A percentile compares a stretch with the other conserved stretches of the same genome.
Evolutionary conservation across 2,888 invertebrate genomes (phyloP).

Genomic region (Hypomecis atomaria): DNA sequence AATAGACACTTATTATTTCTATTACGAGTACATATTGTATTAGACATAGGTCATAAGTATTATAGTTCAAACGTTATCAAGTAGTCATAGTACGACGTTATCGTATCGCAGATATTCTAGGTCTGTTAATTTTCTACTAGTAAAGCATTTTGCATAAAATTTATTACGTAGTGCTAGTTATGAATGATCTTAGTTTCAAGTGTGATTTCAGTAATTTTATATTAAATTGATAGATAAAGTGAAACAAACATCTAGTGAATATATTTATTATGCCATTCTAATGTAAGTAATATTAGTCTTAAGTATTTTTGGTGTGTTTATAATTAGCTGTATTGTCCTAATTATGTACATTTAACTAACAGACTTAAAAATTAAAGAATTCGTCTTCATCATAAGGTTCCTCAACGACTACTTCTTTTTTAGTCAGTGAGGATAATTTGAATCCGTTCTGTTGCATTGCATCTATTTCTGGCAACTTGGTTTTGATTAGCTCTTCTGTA

Average conservation of each 20-base stretch:
- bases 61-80: slow-evolving; percentile 14
- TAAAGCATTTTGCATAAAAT: not conserved
- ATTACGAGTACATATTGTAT: not conserved
- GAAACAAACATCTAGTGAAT: not conserved
- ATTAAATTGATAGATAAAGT: not conserved
- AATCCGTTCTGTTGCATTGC: slow-evolving; percentile 80
- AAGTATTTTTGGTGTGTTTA: not conserved
- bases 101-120: not conserved
- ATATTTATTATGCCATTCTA: not conserved
- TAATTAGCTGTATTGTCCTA: not conserved
- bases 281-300: not conserved
- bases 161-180: too few species aligned
- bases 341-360: not conserved
- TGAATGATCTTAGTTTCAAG: too few species aligned
- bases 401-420: slow-evolving; percentile 45
- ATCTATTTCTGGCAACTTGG: slow-evolving; percentile 88
- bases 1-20: not conserved
- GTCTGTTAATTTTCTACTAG: not conserved
- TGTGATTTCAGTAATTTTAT: too few species aligned
- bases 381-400: slow-evolving; percentile 73
- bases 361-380: slow-evolving; percentile 73
- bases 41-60: not conserved
- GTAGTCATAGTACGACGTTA: not conserved
- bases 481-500: slow-evolving; percentile 89
- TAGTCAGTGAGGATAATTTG: slow-evolving; percentile 69